Conservation (phyloP, 2,888 invertebrate genomes). For the Tyria jacobaeae region DNA sequence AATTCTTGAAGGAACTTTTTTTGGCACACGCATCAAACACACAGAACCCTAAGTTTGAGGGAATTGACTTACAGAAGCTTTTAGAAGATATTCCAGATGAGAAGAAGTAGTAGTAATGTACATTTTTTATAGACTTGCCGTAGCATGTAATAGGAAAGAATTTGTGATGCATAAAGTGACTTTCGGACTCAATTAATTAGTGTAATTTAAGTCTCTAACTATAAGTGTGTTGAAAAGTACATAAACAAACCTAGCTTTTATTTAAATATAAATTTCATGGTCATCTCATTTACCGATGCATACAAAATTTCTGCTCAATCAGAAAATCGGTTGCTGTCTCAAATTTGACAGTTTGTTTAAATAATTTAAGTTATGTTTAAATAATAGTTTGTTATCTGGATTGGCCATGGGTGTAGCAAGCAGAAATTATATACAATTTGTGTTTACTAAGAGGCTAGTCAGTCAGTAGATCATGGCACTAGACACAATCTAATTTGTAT, state of each 20-base stretch:
- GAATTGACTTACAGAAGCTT: conserved; percentile 86
- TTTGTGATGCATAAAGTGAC: not conserved
- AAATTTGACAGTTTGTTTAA: too few species aligned
- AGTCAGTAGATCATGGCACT: not conserved
- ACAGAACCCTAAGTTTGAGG: conserved; percentile 84
- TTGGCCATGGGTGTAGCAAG: not conserved
- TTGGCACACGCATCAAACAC: conserved; percentile 91
- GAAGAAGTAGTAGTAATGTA: conserved; percentile 53
- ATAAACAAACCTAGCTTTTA: too few species aligned
- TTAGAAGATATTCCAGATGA: conserved; percentile 84
- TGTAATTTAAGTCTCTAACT: not conserved
- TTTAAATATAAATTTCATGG: too few species aligned
- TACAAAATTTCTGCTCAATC: too few species aligned
- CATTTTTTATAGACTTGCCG: conserved; percentile 32
- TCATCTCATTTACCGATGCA: too few species aligned
- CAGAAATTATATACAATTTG: not conserved
- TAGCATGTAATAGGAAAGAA: conserved; percentile 17
- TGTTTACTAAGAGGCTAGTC: not conserved
- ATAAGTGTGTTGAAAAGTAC: not conserved
- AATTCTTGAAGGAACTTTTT: conserved; percentile 93
- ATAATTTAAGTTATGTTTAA: too few species aligned
- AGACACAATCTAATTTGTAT: not conserved
- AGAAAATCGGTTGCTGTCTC: too few species aligned
- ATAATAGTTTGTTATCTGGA: too few species aligned
- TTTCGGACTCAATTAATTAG: not conserved